A percentile compares a stretch with the other conserved stretches of the same genome.
phyloP scores from a whole-genome alignment of 2,888 invertebrate genomes.

The Sesia bembeciformis region DNA sequence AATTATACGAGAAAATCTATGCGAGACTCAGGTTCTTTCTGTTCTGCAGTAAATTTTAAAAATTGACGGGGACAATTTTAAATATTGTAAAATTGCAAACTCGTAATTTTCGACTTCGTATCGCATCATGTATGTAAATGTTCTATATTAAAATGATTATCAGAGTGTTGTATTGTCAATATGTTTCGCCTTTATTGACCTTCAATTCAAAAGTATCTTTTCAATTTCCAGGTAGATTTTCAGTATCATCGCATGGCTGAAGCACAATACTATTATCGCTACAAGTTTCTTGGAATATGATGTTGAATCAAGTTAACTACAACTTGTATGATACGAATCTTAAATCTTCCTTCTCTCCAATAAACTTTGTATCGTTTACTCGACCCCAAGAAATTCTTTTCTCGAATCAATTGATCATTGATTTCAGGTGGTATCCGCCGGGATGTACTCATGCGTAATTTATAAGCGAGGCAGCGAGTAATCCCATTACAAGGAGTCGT shows the following conservation, averaged over 20 bases:
- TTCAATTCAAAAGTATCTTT: background rate
- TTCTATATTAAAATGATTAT: too few species aligned
- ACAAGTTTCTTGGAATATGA: background rate
- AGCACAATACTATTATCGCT: background rate
- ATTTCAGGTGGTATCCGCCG: conserved; percentile 22
- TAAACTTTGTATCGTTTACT: background rate
- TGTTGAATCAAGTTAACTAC: background rate
- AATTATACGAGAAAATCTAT: too few species aligned
- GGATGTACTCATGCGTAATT: conserved; percentile 40
- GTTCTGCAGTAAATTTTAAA: too few species aligned
- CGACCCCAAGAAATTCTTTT: conserved; percentile 1
- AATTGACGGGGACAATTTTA: too few species aligned
- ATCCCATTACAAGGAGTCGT: conserved; percentile 31
- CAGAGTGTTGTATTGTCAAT: too few species aligned
- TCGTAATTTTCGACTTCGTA: too few species aligned
- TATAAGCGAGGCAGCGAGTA: conserved; percentile 38
- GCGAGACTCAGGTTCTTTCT: too few species aligned
- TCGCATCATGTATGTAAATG: too few species aligned
- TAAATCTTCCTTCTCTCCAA: background rate
- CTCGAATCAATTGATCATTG: conserved; percentile 20
- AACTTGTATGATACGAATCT: background rate
- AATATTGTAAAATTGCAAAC: too few species aligned
- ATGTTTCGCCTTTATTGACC: too few species aligned
- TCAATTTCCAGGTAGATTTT: background rate
- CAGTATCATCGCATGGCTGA: background rate